These are phyloP conservation scores for Scaeva pyrastri DNA, from an alignment of 2,888 invertebrate species.

Conservation along the genomic window DNA sequence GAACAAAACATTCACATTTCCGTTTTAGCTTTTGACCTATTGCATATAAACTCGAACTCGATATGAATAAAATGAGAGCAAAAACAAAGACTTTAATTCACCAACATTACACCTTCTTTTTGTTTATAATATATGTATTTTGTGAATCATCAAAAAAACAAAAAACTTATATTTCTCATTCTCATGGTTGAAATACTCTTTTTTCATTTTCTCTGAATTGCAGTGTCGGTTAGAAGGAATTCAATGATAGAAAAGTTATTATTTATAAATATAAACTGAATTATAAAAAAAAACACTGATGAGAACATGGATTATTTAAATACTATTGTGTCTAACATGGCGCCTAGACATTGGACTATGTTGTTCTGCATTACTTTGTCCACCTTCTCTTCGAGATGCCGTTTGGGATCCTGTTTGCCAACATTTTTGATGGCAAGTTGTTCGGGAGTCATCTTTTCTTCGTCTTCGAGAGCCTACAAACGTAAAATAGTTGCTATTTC, in stretches of 20 bases:
- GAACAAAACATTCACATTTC: no score
- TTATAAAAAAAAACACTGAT: slow-evolving; percentile 52
- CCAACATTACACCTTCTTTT: slow-evolving; percentile 23
- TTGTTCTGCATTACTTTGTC: slow-evolving; percentile 98
- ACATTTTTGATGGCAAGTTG: slow-evolving; percentile 99
- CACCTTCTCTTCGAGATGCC: slow-evolving; percentile 99
- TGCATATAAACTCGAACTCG: no score
- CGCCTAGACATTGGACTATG: slow-evolving; percentile 98
- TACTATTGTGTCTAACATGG: slow-evolving; percentile 96
- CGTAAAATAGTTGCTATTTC: not conserved
- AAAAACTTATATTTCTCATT: slow-evolving; percentile 38
- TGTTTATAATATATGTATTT: slow-evolving; percentile 53
- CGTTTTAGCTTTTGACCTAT: no score
- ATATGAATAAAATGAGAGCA: no score
- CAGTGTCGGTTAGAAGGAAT: slow-evolving; percentile 26
- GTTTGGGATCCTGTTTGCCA: slow-evolving; percentile 99
- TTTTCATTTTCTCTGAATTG: slow-evolving; percentile 29
- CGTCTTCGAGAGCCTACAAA: slow-evolving; percentile 94
- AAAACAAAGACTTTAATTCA: not conserved
- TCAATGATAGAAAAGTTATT: slow-evolving; percentile 63
- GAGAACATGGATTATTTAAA: slow-evolving; percentile 88
- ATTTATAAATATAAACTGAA: slow-evolving; percentile 71
- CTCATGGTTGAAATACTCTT: slow-evolving; percentile 11
- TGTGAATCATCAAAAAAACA: slow-evolving; percentile 42
- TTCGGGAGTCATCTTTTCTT: slow-evolving; percentile 99